A percentile compares a stretch with the other conserved stretches of the same genome.
Conservation (phyloP, 2,113 vertebrate genomes). For the Thamnaconus septentrionalis region DNA sequence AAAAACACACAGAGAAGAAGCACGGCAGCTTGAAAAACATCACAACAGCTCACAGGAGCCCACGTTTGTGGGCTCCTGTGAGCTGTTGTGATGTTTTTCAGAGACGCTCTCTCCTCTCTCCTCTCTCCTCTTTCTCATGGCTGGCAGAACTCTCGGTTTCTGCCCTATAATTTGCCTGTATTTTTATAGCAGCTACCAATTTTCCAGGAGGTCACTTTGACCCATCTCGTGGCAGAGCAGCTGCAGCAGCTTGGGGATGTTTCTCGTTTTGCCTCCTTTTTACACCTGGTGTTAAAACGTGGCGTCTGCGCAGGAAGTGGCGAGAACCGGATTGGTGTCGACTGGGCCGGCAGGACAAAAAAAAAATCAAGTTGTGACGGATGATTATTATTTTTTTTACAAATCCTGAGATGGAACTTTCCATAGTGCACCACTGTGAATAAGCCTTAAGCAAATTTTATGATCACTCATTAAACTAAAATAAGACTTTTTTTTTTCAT, state of each 20-base stretch:
- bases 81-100: constrained; percentile 44
- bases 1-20: constrained; percentile 35
- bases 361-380: too few relatives aligned
- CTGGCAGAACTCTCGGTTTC: constrained; percentile 23
- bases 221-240: constrained; percentile 22
- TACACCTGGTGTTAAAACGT: too few relatives aligned
- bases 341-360: too few relatives aligned
- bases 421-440: too few relatives aligned
- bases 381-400: too few relatives aligned
- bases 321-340: too few relatives aligned
- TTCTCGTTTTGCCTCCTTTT: too few relatives aligned
- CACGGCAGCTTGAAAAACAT: constrained; percentile 5
- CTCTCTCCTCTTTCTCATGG: background rate
- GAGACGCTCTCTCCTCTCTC: constrained; percentile 13
- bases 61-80: constrained; percentile 18
- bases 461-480: too few relatives aligned
- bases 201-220: constrained; percentile 42
- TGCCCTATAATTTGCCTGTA: constrained; percentile 55
- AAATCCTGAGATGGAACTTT: too few relatives aligned
- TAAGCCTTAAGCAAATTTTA: too few relatives aligned
- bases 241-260: background rate
- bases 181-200: constrained; percentile 62
- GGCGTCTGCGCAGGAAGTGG: too few relatives aligned
- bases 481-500: too few relatives aligned
- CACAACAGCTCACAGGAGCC: constrained; percentile 29